These are phyloP conservation scores for Alligator mississippiensis DNA, from an alignment of 2,113 vertebrate genomes.

Conservation along the genomic window DNA sequence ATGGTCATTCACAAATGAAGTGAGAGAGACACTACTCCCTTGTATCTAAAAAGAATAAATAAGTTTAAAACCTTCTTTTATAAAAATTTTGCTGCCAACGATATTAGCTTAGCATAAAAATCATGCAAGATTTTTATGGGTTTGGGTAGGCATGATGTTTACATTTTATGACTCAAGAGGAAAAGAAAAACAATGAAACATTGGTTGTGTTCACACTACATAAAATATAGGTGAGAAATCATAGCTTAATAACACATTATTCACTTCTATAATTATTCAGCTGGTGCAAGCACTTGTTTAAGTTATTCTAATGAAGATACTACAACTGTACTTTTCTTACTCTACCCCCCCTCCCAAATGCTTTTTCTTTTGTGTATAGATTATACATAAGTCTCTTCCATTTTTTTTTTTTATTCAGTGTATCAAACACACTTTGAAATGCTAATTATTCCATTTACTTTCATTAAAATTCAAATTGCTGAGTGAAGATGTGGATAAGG, in stretches of 20 bases:
- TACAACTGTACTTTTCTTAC: constrained; percentile 64
- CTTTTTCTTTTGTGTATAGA: constrained; percentile 81
- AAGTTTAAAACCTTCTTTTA: background rate
- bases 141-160: constrained; percentile 54
- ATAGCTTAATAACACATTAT: constrained; percentile 64
- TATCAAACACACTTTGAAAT: constrained; percentile 88
- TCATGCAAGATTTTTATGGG: constrained; percentile 8
- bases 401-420: constrained; percentile 74
- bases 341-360: constrained; percentile 56
- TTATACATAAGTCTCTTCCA: constrained; percentile 77
- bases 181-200: constrained; percentile 31
- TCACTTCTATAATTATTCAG: constrained; percentile 75
- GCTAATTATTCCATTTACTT: constrained; percentile 89
- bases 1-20: rapidly evolving
- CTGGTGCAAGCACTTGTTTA: constrained; percentile 65
- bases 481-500: constrained; percentile 85
- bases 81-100: constrained; percentile 1
- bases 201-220: constrained; percentile 54
- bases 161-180: constrained; percentile 42
- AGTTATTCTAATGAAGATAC: constrained; percentile 73
- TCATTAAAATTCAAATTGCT: constrained; percentile 90
- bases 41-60: background rate
- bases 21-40: rapidly evolving
- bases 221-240: constrained; percentile 71
- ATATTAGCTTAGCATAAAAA: background rate